phyloP scores from a whole-genome alignment of 2,797 vertebrate species.

The Pipistrellus pipistrellus region DNA sequence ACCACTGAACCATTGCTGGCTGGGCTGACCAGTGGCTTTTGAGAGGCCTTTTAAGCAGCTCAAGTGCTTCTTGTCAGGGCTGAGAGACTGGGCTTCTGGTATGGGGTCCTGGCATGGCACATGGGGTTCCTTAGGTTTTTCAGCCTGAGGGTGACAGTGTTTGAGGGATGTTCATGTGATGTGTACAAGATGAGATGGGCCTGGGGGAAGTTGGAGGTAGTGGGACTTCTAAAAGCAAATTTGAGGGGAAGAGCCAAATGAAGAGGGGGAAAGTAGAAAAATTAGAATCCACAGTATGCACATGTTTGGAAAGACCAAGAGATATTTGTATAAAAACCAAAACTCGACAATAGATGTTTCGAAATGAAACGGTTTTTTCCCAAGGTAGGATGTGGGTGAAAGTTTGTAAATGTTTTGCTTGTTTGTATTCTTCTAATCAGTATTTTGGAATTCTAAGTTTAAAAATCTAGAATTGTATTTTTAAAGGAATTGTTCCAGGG shows the following conservation, averaged over 20 bases:
- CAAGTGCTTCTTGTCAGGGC: neutral
- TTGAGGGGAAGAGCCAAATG: neutral
- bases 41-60: neutral
- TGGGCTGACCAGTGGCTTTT: neutral
- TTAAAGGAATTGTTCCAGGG: neutral
- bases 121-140: neutral
- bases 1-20: no score
- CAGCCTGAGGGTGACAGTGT: neutral
- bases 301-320: neutral
- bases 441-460: neutral
- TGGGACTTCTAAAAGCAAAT: neutral
- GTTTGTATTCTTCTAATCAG: neutral
- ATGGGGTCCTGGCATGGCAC: neutral
- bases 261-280: neutral
- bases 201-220: neutral
- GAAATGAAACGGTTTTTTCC: constrained; percentile 16
- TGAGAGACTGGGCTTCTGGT: neutral
- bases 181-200: neutral
- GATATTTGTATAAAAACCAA: neutral
- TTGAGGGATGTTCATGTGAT: neutral
- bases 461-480: neutral
- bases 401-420: neutral
- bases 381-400: neutral
- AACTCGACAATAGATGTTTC: neutral
- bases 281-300: neutral